Evolutionary conservation across 2,888 invertebrate genomes (phyloP), one percentile per base, ranked within the genome.

Genomic region (Acheta domesticus): DNA sequence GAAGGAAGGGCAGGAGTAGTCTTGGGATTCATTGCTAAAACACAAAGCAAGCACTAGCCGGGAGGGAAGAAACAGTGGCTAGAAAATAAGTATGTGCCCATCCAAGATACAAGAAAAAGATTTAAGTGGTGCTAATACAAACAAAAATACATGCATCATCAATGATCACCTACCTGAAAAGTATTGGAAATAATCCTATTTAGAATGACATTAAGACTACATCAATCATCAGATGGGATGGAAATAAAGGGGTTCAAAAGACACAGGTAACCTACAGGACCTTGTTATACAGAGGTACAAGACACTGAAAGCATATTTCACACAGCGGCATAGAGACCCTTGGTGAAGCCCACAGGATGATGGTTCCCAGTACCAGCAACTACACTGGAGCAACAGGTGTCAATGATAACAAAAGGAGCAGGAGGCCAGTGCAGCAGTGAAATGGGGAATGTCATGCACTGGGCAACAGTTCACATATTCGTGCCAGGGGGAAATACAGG

Each of bases 281-380:
- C 62, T n/a, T 21, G 75, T 75, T 75, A 75, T 75, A 75, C 75
- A 81, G 50, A 81, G 74, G 78, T 75, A 80, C 80, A 81, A 79
- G 79, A 82, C 82, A 82, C 75, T 78, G 80, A 82, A 82, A 82
- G 82, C 82, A 79, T 75, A 23, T 75, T 79, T 80, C 81, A 81
- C 82, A 80, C 36, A 77, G 80, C 78, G 79, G 81, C 79, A 76
- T 49, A 77, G 76, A 79, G 81, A 80, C 62, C 80, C 62, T 80
- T 77, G 78, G 80, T 82, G 82, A 82, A 82, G 82, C 82, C 82
- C 82, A 82, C 82, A 82, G 80, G 82, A 82, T 82, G 81, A 80
- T 77, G 49, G 78, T 21, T 50, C 76, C 12, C 23, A 76, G 75
- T 50, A 49, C 62, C 62, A 19, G 62, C 62, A 62, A 62, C 62